Conservation (phyloP, 2,797 vertebrate genomes). For the Yasuhikotakia modesta region DNA sequence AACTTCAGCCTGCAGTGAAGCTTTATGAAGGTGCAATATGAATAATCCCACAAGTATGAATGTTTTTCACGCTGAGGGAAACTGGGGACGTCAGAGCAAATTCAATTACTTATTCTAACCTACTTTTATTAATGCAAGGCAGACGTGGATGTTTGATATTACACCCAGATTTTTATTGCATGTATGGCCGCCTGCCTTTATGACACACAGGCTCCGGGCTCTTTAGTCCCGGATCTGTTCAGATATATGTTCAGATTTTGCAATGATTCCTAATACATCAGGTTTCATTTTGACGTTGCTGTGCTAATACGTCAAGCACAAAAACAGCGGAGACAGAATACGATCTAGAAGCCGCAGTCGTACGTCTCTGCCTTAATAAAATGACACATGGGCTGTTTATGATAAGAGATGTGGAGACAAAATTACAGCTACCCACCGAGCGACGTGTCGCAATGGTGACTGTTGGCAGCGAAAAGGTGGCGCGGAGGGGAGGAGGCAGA, state of each 20-base stretch:
- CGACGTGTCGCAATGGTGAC: constrained; percentile 40
- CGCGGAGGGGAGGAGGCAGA: not conserved
- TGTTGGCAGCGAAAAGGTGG: constrained; percentile 8
- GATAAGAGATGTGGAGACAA: constrained; percentile 49
- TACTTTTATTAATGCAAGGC: constrained; percentile 60
- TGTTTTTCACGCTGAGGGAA: constrained; percentile 43
- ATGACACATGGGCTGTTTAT: constrained; percentile 52
- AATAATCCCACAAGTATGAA: constrained; percentile 50
- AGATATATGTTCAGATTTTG: too few relatives aligned
- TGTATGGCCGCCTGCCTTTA: constrained; percentile 39
- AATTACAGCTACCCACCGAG: constrained; percentile 22
- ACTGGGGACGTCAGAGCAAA: constrained; percentile 40
- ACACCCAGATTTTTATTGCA: constrained; percentile 58
- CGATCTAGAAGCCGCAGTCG: constrained; percentile 22
- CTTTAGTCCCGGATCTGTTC: not conserved
- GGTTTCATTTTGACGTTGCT: too few relatives aligned
- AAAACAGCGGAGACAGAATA: too few relatives aligned
- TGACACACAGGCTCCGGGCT: constrained; percentile 36
- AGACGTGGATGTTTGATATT: constrained; percentile 51
- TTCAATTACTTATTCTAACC: constrained; percentile 56
- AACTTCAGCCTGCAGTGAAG: not conserved
- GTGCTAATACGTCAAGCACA: too few relatives aligned
- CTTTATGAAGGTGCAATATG: constrained; percentile 47
- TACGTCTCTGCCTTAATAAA: constrained; percentile 55
- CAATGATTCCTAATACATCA: too few relatives aligned